These are phyloP conservation scores for Pseudochaenichthys georgianus DNA, from an alignment of 2,797 vertebrate genomes.

Conservation along the genomic window DNA sequence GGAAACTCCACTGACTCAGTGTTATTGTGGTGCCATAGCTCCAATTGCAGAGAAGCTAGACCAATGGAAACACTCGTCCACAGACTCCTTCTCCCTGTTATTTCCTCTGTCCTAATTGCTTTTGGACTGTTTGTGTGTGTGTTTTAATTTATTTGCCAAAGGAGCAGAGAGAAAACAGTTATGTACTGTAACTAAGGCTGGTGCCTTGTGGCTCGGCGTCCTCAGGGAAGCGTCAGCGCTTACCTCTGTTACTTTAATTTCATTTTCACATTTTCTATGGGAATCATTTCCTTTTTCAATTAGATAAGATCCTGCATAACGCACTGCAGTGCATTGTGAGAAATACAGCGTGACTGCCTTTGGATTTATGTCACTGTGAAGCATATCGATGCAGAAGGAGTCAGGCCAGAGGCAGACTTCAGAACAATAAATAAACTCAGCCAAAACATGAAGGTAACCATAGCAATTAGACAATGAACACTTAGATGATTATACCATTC, in stretches of 20 bases:
- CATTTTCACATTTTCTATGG: conserved; percentile 63
- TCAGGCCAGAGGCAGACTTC: conserved; percentile 33
- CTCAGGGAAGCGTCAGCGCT: conserved; percentile 43
- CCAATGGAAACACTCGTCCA: conserved; percentile 70
- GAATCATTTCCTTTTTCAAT: conserved; percentile 73
- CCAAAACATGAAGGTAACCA: conserved; percentile 34
- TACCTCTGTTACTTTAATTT: conserved; percentile 53
- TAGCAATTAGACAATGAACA: conserved; percentile 63
- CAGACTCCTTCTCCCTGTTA: conserved; percentile 66
- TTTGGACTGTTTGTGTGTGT: conserved; percentile 54
- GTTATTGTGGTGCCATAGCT: conserved; percentile 70
- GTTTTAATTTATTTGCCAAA: conserved; percentile 50
- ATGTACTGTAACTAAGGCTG: conserved; percentile 69
- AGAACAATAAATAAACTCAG: conserved; percentile 45
- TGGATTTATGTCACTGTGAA: conserved; percentile 47
- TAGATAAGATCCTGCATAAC: conserved; percentile 36
- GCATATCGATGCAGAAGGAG: conserved; percentile 12
- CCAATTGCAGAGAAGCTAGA: conserved; percentile 61
- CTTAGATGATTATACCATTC: conserved; percentile 55
- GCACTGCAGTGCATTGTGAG: conserved; percentile 8
- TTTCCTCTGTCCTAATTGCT: conserved; percentile 76
- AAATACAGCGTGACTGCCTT: conserved; percentile 29
- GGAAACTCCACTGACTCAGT: conserved; percentile 68
- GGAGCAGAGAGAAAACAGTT: conserved; percentile 72
- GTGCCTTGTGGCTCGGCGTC: conserved; percentile 61